Evolutionary conservation across 2,113 vertebrate species (phyloP).

Genomic region (Melanocharis versteri): DNA sequence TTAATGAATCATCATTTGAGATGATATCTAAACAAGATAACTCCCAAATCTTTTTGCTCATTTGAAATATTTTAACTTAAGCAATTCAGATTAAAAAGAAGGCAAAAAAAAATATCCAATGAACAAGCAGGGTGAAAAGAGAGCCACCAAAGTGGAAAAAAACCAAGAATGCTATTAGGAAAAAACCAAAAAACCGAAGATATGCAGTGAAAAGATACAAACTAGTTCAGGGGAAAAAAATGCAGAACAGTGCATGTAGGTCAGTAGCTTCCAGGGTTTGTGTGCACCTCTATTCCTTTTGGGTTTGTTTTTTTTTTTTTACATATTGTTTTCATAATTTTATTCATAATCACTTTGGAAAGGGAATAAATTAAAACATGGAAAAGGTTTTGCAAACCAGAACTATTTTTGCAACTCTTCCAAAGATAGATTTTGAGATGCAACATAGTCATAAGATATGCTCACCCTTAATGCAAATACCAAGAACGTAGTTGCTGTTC

Average conservation of each 20-base stretch:
- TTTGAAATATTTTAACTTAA: background rate
- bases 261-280: background rate
- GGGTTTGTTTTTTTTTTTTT: too few species aligned
- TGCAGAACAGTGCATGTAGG: background rate
- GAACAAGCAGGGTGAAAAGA: background rate
- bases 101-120: background rate
- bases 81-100: background rate
- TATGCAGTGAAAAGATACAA: background rate
- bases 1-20: background rate
- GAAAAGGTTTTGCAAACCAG: background rate
- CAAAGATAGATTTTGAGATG: conserved; percentile 3
- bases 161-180: background rate
- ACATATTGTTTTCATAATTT: background rate
- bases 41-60: background rate
- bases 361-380: background rate
- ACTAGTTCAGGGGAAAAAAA: background rate
- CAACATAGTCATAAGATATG: background rate
- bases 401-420: background rate
- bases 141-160: background rate
- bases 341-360: background rate
- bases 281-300: background rate
- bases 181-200: background rate
- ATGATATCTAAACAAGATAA: background rate
- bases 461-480: background rate
- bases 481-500: background rate